These are phyloP conservation scores for Synergus umbraculus DNA, from an alignment of 2,888 invertebrate species.

Conservation along the genomic window DNA sequence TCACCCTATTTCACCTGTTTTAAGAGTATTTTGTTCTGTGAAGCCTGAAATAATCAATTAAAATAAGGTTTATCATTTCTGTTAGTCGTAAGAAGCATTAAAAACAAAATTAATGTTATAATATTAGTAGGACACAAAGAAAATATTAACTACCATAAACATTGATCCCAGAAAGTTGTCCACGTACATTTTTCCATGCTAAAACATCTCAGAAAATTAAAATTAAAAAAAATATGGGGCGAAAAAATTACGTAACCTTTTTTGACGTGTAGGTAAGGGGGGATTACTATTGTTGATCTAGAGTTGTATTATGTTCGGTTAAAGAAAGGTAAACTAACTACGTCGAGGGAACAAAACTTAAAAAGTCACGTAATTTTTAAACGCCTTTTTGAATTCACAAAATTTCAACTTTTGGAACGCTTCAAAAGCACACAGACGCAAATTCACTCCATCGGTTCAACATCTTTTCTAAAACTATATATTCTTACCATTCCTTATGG, in stretches of 20 bases:
- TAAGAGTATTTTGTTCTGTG: too few species aligned
- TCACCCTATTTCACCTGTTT: too few species aligned
- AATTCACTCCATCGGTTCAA: too few species aligned
- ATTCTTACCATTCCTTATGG: not conserved
- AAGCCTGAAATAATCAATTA: too few species aligned
- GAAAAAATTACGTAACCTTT: not conserved
- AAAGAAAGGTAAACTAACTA: not conserved
- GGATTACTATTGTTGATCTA: not conserved
- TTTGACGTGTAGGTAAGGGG: not conserved
- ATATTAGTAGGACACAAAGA: not conserved
- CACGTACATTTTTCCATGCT: not conserved
- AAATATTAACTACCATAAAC: constrained; percentile 1
- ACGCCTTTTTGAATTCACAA: not conserved
- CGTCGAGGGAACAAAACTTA: not conserved
- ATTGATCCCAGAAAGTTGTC: constrained; percentile 7
- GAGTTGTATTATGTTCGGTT: too few species aligned
- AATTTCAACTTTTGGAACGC: not conserved
- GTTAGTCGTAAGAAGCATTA: not conserved
- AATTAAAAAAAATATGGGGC: not conserved
- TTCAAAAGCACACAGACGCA: not conserved
- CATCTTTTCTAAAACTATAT: not conserved
- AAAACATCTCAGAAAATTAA: not conserved
- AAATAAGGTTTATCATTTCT: not conserved
- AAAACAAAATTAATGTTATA: not conserved
- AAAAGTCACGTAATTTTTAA: not conserved